Conservation (phyloP, 2,888 invertebrate species). For the Barypeithes pellucidus region DNA sequence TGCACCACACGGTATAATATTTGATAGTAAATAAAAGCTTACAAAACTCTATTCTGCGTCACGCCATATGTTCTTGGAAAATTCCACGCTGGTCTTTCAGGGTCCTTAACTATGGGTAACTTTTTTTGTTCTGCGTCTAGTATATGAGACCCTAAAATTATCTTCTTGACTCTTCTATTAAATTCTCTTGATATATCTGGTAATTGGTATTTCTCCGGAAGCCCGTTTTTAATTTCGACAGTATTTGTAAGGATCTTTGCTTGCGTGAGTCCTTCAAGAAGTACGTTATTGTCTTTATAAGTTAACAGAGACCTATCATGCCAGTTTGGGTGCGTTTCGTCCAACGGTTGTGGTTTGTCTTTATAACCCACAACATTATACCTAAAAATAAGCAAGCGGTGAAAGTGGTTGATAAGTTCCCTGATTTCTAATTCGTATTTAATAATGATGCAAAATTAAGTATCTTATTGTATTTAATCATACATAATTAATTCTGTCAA, state of each 20-base stretch:
- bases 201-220: constrained; percentile 75
- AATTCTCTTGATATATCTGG: constrained; percentile 70
- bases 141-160: constrained; percentile 78
- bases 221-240: constrained; percentile 75
- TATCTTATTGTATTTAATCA: too few species aligned
- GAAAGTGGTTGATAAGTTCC: too few species aligned
- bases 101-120: constrained; percentile 82
- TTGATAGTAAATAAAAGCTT: constrained; percentile 42
- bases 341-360: constrained; percentile 69
- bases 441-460: too few species aligned
- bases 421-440: too few species aligned
- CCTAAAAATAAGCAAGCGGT: constrained; percentile 63
- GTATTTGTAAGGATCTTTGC: constrained; percentile 89
- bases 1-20: too few species aligned
- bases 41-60: constrained; percentile 75
- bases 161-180: constrained; percentile 77
- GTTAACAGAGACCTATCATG: constrained; percentile 76
- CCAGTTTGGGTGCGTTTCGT: constrained; percentile 79
- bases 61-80: constrained; percentile 85
- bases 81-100: constrained; percentile 79
- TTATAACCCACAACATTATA: constrained; percentile 70
- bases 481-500: too few species aligned
- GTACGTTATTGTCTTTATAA: constrained; percentile 76
- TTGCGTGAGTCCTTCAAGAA: constrained; percentile 83
- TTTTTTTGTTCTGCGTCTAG: constrained; percentile 87